Percentiles rank a stretch among this genome's conserved stretches.
phyloP scores from a whole-genome alignment of 2,888 invertebrate species.

The Drosophila recens region DNA sequence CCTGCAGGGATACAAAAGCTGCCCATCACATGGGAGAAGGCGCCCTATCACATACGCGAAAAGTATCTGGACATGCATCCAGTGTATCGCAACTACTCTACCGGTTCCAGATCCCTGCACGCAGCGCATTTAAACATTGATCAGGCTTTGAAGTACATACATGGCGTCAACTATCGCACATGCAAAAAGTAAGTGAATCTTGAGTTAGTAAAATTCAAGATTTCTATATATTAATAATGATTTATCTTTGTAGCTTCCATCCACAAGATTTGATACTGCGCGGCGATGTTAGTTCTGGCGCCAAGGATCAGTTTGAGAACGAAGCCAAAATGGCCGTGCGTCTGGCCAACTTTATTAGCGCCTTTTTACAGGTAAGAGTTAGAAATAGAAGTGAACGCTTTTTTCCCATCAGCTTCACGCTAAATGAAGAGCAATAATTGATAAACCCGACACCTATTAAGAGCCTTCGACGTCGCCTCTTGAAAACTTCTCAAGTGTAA shows the following conservation, averaged over 20 bases:
- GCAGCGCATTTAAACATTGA: constrained; percentile 90
- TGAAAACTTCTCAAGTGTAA: constrained; percentile 83
- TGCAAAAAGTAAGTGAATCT: constrained; percentile 85
- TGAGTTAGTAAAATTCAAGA: background rate
- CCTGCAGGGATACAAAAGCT: constrained; percentile 92
- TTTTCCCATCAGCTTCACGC: constrained; percentile 75
- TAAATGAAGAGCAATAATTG: constrained; percentile 80
- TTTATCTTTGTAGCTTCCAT: constrained; percentile 86
- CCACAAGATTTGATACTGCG: constrained; percentile 91
- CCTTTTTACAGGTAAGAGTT: constrained; percentile 92
- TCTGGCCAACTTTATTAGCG: constrained; percentile 97
- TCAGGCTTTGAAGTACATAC: constrained; percentile 91
- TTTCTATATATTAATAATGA: background rate
- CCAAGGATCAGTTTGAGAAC: constrained; percentile 95
- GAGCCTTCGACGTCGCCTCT: constrained; percentile 76
- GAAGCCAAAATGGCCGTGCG: constrained; percentile 99
- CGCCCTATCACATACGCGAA: constrained; percentile 89
- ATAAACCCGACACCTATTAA: constrained; percentile 81
- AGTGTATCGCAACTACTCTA: constrained; percentile 90
- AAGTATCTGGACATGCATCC: constrained; percentile 90
- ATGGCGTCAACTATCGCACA: constrained; percentile 88
- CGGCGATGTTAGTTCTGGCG: constrained; percentile 95
- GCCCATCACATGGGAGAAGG: constrained; percentile 93
- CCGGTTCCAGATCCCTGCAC: constrained; percentile 89
- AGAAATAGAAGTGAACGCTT: background rate